A percentile compares a stretch with the other conserved stretches of the same genome.
Evolutionary conservation across 2,888 invertebrate genomes (phyloP).

Genomic region (Drosophila planitibia): DNA sequence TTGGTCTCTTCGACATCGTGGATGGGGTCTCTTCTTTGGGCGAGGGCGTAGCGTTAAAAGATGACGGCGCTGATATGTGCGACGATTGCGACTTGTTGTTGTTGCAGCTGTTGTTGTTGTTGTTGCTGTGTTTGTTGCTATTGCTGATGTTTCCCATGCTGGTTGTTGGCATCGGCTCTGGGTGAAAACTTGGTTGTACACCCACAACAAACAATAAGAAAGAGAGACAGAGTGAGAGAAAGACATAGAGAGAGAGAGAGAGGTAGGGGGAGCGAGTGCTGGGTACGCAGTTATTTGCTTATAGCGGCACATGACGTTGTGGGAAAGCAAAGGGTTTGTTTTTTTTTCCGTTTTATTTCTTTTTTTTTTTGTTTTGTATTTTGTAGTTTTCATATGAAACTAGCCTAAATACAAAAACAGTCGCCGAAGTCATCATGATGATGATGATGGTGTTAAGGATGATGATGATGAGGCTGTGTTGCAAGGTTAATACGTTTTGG

Average conservation of each 20-base stretch:
- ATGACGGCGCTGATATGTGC: constrained; percentile 70
- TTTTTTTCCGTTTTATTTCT: constrained; percentile 29
- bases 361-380: constrained; percentile 5
- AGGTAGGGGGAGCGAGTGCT: neutral
- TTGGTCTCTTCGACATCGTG: constrained; percentile 26
- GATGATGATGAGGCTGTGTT: constrained; percentile 30
- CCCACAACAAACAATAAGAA: constrained; percentile 59
- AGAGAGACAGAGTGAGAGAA: neutral
- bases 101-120: constrained; percentile 16
- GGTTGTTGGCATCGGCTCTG: constrained; percentile 61
- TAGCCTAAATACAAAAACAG: constrained; percentile 58
- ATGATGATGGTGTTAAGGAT: constrained; percentile 5
- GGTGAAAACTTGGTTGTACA: constrained; percentile 58
- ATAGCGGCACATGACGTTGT: constrained; percentile 70
- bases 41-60: constrained; percentile 64
- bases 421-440: constrained; percentile 30
- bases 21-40: constrained; percentile 17
- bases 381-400: constrained; percentile 43
- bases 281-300: constrained; percentile 59
- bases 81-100: constrained; percentile 38
- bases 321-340: constrained; percentile 70
- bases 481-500: constrained; percentile 55
- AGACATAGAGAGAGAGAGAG: neutral
- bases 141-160: constrained; percentile 69
- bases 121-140: constrained; percentile 28